These are phyloP conservation scores for Drosophila seguyi DNA, from an alignment of 1,140 invertebrate species.

Conservation along the genomic window DNA sequence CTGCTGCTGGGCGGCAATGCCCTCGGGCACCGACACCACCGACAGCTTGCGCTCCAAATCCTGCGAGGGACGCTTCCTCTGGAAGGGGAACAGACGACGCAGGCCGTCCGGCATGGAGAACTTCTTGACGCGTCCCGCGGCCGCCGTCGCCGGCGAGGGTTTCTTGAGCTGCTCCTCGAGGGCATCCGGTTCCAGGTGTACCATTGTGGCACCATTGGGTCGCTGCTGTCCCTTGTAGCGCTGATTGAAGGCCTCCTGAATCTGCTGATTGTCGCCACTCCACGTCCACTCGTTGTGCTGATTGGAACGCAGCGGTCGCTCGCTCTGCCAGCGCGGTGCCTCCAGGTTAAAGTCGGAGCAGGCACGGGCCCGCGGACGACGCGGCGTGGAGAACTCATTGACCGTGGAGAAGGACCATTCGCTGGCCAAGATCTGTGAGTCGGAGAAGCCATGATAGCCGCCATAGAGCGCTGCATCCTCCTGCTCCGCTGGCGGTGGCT, in stretches of 20 bases:
- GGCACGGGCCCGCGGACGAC: constrained; percentile 86
- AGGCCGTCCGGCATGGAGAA: constrained; percentile 83
- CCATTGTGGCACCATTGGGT: constrained; percentile 44
- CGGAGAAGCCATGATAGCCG: constrained; percentile 88
- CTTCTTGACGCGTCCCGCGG: constrained; percentile 66
- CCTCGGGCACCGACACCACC: constrained; percentile 77
- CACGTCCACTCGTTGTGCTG: constrained; percentile 83
- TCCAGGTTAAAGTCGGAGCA: constrained; percentile 81
- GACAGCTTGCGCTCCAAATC: constrained; percentile 77
- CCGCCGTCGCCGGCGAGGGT: neutral
- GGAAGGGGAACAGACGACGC: constrained; percentile 72
- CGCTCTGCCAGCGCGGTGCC: constrained; percentile 47
- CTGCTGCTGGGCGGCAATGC: constrained; percentile 48
- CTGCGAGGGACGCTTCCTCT: constrained; percentile 74
- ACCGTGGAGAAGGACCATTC: constrained; percentile 86
- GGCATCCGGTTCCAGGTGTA: constrained; percentile 65
- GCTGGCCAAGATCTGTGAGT: constrained; percentile 89
- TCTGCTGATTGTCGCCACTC: constrained; percentile 84
- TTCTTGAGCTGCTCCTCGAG: constrained; percentile 67
- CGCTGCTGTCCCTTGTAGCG: constrained; percentile 60
- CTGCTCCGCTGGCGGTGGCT: constrained; percentile 86
- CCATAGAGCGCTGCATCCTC: constrained; percentile 60
- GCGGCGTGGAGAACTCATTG: constrained; percentile 85
- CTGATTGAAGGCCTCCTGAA: constrained; percentile 80
- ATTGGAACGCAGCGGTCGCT: constrained; percentile 43